Percentiles rank a stretch among this genome's conserved stretches.
phyloP scores from a whole-genome alignment of 2,113 vertebrate genomes.

The Cephalopterus ornatus region DNA sequence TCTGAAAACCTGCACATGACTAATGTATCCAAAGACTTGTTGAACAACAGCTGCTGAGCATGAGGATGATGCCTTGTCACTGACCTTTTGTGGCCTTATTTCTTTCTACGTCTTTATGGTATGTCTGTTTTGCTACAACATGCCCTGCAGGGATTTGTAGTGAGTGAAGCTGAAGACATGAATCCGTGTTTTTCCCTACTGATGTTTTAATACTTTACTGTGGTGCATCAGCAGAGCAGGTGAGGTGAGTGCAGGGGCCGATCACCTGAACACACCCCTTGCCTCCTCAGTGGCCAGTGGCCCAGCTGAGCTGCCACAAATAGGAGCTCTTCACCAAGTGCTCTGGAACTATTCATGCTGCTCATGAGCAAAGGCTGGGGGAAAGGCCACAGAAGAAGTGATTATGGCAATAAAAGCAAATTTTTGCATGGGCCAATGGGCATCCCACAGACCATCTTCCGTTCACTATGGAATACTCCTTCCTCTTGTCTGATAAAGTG shows the following conservation, averaged over 20 bases:
- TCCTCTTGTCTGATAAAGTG: constrained; percentile 14
- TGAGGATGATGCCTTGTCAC: neutral
- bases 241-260: neutral
- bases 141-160: neutral
- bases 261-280: too few relatives aligned
- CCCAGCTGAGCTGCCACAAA: neutral
- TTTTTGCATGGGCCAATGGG: neutral
- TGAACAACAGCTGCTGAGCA: neutral
- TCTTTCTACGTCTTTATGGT: neutral
- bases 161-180: neutral
- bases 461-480: neutral
- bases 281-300: neutral
- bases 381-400: neutral
- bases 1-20: neutral
- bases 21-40: neutral
- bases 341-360: neutral
- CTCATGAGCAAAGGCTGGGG: neutral
- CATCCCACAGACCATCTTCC: neutral
- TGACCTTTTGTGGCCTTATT: neutral
- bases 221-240: neutral
- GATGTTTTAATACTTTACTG: neutral
- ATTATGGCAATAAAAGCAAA: neutral
- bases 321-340: fast-evolving
- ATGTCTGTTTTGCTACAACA: neutral
- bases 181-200: neutral